Percentiles rank a stretch among this genome's conserved stretches.
These are phyloP conservation scores for zebrafish (Danio rerio) DNA, from an alignment of 2,113 vertebrate genomes.

Conservation along the genomic window GRCz12tu NC_133183.1:50305001-50305500, in stretches of 20 bases:
- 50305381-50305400: no score
- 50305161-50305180: constrained; percentile 11
- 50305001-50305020: no score
- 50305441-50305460: no score
- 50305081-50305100: neutral
- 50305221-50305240: neutral
- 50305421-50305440: no score
- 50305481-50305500: no score
- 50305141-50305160: constrained; percentile 23
- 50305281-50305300: constrained; percentile 8
- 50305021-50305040: neutral
- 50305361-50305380: no score
- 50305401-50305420: no score
- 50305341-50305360: no score
- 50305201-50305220: constrained; percentile 10
- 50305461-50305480: no score
- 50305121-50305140: constrained; percentile 11
- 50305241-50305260: constrained; percentile 17
- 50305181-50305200: neutral
- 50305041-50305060: neutral
- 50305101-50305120: neutral
- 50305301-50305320: neutral
- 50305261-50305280: neutral
- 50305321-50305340: no score
- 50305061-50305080: neutral